A percentile compares a stretch with the other conserved stretches of the same genome.
Evolutionary conservation across 2,113 vertebrate species (phyloP).

Genomic region (Mola mola): DNA sequence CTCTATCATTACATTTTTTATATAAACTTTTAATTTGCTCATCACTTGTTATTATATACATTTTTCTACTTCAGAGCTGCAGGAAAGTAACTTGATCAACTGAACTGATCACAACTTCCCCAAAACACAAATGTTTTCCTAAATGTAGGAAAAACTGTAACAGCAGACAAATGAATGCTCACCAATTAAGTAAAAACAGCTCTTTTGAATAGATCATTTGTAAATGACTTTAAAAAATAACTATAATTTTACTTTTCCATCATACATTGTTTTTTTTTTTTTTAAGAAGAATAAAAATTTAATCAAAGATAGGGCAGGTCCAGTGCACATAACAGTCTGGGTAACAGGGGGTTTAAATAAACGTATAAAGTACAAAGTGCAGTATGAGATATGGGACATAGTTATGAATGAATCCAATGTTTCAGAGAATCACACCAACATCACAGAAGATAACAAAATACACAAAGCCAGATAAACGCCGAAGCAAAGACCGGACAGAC

Average conservation of each 20-base stretch:
- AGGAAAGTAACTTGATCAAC: slow-evolving; percentile 4
- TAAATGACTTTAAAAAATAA: slow-evolving; percentile 69
- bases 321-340: slow-evolving; percentile 71
- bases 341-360: slow-evolving; percentile 23
- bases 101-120: slow-evolving; percentile 6
- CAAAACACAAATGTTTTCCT: slow-evolving; percentile 37
- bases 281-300: slow-evolving; percentile 69
- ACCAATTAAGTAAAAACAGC: slow-evolving; percentile 50
- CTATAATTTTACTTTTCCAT: slow-evolving; percentile 34
- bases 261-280: slow-evolving; percentile 22
- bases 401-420: slow-evolving; percentile 4
- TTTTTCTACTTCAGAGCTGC: slow-evolving; percentile 9
- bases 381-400: slow-evolving; percentile 6
- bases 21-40: slow-evolving; percentile 8
- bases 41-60: slow-evolving; percentile 1
- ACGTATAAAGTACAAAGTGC: slow-evolving; percentile 68
- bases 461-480: slow-evolving; percentile 9
- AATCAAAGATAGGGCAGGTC: slow-evolving; percentile 67
- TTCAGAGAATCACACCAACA: slow-evolving; percentile 10
- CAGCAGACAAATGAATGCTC: slow-evolving; percentile 54
- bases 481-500: slow-evolving; percentile 2
- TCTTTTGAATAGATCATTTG: slow-evolving; percentile 50
- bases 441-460: slow-evolving; percentile 7
- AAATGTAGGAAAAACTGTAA: slow-evolving; percentile 33
- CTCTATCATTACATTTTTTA: background rate